Base-by-base conservation (phyloP, 2,797 vertebrate species). In the Falco cherrug region DNA sequence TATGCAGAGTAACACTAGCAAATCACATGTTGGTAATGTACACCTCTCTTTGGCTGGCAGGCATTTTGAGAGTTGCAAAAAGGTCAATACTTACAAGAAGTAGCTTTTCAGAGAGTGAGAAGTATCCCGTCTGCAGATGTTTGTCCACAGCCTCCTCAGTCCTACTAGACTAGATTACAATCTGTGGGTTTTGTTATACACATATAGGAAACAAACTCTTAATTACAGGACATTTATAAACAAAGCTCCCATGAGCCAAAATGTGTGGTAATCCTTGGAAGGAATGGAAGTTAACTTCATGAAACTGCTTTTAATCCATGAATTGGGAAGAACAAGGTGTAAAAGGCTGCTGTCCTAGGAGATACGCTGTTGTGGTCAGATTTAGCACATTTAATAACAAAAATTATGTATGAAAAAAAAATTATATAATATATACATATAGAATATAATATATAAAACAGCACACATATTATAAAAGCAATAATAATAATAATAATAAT, bases 51-150 rank as follows among this genome's bases (percentile, higher is more conserved):
- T 80, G 78, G 91, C 94, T 94, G 79, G 86, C 68, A 77, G 85
- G 43, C 89, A 90, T 97, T 70, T 96, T 83, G 68, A 71, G 93
- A 95, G 95, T 89, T 9, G 37, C 95, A 94, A 88, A 95, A 97
- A 97, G 94, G 96, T 95, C 96, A 97, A 76, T 95, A 85, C 79
- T 91, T 96, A 70, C 86, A 85, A 86, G 95, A 87, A 89, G 87
- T 0, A 64, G 65, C 31, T 88, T 83, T 94, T 90, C 54, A 65
- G 56, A 64, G 39, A 47, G 77, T 19, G 54, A 85, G 37, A 88
- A 92, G 64, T 39, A 35, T 67, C 76, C 31, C 0, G 0, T 24
- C 61, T 81, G 60, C 3, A n/a, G 43, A 75, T 54, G 45, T 84
- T 75, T 82, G 64, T 54, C 60, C 3, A 1, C 61, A 81, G 93